phyloP scores from a whole-genome alignment of 1,140 invertebrate species.

The Bombus difficillimus region DNA sequence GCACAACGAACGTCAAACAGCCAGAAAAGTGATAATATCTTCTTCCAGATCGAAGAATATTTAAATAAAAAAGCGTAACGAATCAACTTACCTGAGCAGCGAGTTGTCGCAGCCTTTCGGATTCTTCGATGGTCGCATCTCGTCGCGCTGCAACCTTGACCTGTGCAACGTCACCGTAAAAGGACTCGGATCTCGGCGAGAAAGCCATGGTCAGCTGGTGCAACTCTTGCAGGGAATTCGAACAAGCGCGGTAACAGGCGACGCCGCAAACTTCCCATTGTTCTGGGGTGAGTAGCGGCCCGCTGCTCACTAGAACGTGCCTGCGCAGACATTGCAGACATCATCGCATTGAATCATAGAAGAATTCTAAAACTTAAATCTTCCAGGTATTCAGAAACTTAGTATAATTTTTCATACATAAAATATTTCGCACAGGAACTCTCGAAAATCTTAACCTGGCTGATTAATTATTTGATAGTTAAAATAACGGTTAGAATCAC shows the following conservation, averaged over 20 bases:
- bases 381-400: background rate
- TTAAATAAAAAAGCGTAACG: background rate
- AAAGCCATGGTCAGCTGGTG: constrained; percentile 94
- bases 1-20: constrained; percentile 65
- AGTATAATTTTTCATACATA: too few relatives aligned
- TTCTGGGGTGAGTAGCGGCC: constrained; percentile 89
- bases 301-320: constrained; percentile 92
- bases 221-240: constrained; percentile 91
- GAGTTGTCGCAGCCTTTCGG: constrained; percentile 91
- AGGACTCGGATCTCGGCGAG: constrained; percentile 94
- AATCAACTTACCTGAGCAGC: constrained; percentile 88
- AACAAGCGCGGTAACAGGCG: constrained; percentile 90
- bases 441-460: too few relatives aligned
- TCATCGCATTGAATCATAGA: background rate
- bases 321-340: constrained; percentile 77
- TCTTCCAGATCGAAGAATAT: constrained; percentile 15
- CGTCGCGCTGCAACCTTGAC: constrained; percentile 95
- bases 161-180: constrained; percentile 95
- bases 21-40: constrained; percentile 34
- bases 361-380: too few relatives aligned
- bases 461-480: too few relatives aligned
- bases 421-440: too few relatives aligned
- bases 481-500: too few relatives aligned
- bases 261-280: constrained; percentile 94
- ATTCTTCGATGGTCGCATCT: constrained; percentile 92